Conservation (phyloP, 2,113 vertebrate genomes). For the Perccottus glenii region DNA sequence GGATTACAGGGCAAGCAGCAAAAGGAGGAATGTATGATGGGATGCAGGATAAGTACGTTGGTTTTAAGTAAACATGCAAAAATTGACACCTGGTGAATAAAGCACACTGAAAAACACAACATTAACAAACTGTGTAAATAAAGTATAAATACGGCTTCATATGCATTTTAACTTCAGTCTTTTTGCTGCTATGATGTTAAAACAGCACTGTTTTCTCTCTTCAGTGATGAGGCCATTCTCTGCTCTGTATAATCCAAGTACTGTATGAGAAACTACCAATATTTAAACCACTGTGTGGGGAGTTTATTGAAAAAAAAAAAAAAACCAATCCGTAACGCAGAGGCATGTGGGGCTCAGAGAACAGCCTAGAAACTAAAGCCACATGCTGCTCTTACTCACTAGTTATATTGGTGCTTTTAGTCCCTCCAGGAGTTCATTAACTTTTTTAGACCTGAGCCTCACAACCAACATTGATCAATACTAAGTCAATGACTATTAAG, state of each 20-base stretch:
- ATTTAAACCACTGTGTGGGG: constrained; percentile 40
- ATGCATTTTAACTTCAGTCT: not conserved
- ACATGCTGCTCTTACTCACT: no score
- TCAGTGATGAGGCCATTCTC: constrained; percentile 41
- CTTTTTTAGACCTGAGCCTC: no score
- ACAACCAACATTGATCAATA: no score
- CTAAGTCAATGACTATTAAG: no score
- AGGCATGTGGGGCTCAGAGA: no score
- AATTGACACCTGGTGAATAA: constrained; percentile 64
- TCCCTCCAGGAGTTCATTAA: no score
- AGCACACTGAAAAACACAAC: no score
- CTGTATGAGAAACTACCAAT: constrained; percentile 33
- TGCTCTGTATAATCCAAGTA: constrained; percentile 30
- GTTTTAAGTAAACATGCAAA: constrained; percentile 69
- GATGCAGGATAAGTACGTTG: constrained; percentile 51
- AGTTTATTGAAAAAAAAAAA: constrained; percentile 27
- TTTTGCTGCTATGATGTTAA: not conserved
- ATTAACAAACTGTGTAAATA: no score
- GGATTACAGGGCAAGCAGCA: constrained; percentile 60
- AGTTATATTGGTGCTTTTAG: no score
- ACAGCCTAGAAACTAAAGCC: constrained; percentile 15
- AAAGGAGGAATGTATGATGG: constrained; percentile 37
- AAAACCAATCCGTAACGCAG: constrained; percentile 29
- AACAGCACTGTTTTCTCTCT: constrained; percentile 54
- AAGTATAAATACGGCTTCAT: not conserved